phyloP scores from a whole-genome alignment of 2,888 invertebrate genomes.

The Himalopsyche kuldschensis region DNA sequence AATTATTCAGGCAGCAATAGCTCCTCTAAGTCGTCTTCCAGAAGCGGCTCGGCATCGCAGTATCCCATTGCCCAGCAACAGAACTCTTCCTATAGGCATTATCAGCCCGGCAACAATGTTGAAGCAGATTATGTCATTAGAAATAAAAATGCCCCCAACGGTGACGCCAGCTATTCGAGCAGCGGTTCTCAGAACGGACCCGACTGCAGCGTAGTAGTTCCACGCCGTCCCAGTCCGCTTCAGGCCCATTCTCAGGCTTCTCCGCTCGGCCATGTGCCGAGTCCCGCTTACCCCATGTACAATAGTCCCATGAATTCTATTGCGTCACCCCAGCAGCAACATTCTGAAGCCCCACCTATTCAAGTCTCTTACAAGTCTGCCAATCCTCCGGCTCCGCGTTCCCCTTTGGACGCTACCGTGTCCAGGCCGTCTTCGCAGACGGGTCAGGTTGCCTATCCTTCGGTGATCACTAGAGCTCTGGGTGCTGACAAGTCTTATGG shows the following conservation, averaged over 20 bases:
- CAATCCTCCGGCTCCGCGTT: slow-evolving; percentile 64
- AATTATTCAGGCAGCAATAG: slow-evolving; percentile 63
- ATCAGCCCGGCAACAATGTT: slow-evolving; percentile 63
- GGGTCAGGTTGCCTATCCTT: slow-evolving; percentile 72
- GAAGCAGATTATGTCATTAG: slow-evolving; percentile 65
- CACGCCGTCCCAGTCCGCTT: slow-evolving; percentile 69
- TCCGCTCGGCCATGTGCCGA: slow-evolving; percentile 73
- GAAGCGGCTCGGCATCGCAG: slow-evolving; percentile 55
- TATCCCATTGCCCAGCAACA: slow-evolving; percentile 56
- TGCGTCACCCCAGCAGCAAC: slow-evolving; percentile 72
- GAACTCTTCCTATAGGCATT: slow-evolving; percentile 63
- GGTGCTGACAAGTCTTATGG: slow-evolving; percentile 61
- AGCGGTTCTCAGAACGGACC: slow-evolving; percentile 67
- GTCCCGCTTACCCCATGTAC: slow-evolving; percentile 82
- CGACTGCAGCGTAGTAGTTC: slow-evolving; percentile 67
- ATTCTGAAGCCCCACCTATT: slow-evolving; percentile 51
- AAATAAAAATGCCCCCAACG: slow-evolving; percentile 63
- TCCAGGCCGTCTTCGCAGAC: slow-evolving; percentile 64
- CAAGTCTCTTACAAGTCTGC: slow-evolving; percentile 50
- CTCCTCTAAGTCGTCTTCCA: slow-evolving; percentile 54
- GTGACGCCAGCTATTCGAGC: slow-evolving; percentile 65
- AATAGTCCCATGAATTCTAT: slow-evolving; percentile 80
- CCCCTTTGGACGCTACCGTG: slow-evolving; percentile 71
- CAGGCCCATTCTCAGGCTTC: slow-evolving; percentile 73
- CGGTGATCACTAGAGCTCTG: slow-evolving; percentile 77